Conservation (phyloP, 2,888 invertebrate species). For the Nomada lathburiana region DNA sequence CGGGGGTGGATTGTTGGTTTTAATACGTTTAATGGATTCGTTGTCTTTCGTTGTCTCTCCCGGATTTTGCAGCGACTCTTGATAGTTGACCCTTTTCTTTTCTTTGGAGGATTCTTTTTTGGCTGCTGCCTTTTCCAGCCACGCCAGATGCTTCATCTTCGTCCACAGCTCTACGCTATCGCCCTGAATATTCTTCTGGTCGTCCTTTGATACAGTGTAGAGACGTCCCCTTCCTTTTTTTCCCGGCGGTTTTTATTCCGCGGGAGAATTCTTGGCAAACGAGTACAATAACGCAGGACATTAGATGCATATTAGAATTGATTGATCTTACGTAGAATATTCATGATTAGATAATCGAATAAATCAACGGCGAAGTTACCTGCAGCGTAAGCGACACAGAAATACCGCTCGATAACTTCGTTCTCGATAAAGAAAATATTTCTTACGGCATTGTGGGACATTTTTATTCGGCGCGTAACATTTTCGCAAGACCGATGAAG, state of each 20-base stretch:
- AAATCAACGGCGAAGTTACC: too few species aligned
- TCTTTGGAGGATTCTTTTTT: conserved; percentile 13
- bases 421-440: neutral
- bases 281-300: too few species aligned
- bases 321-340: too few species aligned
- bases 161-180: neutral
- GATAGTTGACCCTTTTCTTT: conserved; percentile 3
- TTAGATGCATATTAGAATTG: too few species aligned
- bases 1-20: neutral
- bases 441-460: too few species aligned
- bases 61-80: conserved; percentile 17
- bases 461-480: too few species aligned
- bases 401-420: neutral
- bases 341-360: too few species aligned
- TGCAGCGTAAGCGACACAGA: too few species aligned
- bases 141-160: conserved; percentile 9
- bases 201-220: neutral
- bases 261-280: neutral
- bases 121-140: conserved; percentile 9
- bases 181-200: conserved; percentile 12
- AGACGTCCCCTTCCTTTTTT: neutral
- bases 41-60: neutral
- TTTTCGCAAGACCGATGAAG: too few species aligned
- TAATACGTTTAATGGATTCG: conserved; percentile 35
- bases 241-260: conserved; percentile 33